Evolutionary conservation across 2,888 invertebrate species (phyloP).

Genomic region (Lasioglossum marginatum): DNA sequence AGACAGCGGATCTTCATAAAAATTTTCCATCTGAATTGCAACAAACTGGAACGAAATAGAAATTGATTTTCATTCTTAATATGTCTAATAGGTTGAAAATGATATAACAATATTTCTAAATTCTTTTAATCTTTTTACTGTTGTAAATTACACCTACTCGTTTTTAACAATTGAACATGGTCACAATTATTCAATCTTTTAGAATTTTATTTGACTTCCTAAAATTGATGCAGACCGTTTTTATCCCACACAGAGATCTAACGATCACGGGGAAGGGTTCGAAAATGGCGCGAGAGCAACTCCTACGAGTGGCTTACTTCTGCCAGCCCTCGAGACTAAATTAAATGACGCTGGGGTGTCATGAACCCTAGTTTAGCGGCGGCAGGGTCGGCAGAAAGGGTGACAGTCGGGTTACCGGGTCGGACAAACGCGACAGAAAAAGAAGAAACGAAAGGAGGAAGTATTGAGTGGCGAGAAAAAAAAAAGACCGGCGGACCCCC

Average conservation of each 20-base stretch:
- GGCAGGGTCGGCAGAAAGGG: constrained; percentile 53
- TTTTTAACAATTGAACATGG: too few species aligned
- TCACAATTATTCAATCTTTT: too few species aligned
- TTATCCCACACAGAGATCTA: neutral
- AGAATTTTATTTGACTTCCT: too few species aligned
- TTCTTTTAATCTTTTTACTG: too few species aligned
- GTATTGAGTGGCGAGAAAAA: constrained; percentile 46
- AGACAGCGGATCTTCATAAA: too few species aligned
- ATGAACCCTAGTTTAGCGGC: constrained; percentile 56
- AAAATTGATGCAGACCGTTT: neutral
- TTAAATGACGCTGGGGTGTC: constrained; percentile 64
- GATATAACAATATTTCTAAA: too few species aligned
- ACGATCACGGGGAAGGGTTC: constrained; percentile 42
- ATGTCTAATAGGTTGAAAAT: too few species aligned
- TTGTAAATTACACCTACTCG: too few species aligned
- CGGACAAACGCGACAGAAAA: constrained; percentile 45
- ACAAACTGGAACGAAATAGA: too few species aligned
- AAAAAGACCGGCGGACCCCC: constrained; percentile 21
- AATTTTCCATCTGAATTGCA: too few species aligned
- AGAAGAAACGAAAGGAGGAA: constrained; percentile 38
- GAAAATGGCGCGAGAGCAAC: constrained; percentile 47
- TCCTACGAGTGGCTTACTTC: constrained; percentile 31
- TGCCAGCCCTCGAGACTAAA: constrained; percentile 53
- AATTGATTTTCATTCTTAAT: too few species aligned
- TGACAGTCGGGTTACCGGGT: constrained; percentile 55